phyloP scores from a whole-genome alignment of 2,888 invertebrate genomes.

The Philereme vetulata region DNA sequence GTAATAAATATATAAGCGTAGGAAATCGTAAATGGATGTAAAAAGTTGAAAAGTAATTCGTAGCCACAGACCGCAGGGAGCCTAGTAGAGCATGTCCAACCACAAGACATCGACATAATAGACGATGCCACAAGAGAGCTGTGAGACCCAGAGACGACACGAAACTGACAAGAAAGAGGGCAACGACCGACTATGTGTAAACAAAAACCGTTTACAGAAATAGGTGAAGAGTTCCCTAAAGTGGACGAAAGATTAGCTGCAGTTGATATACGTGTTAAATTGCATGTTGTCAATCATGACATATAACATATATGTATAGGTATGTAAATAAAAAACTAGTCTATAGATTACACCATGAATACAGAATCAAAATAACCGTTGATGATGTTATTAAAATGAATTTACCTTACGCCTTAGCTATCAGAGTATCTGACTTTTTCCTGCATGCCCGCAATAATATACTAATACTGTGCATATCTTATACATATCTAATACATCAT shows the following conservation, averaged over 20 bases:
- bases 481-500: too few species aligned
- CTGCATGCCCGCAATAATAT: too few species aligned
- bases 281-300: neutral
- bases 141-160: constrained; percentile 36
- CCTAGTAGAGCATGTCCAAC: constrained; percentile 49
- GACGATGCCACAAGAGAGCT: constrained; percentile 31
- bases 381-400: too few species aligned
- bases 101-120: constrained; percentile 37
- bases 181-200: constrained; percentile 49
- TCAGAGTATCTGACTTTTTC: too few species aligned
- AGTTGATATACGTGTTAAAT: constrained; percentile 1
- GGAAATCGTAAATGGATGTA: constrained; percentile 7
- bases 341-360: too few species aligned
- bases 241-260: constrained; percentile 20
- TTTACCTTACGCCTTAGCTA: too few species aligned
- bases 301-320: too few species aligned
- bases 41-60: constrained; percentile 30
- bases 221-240: constrained; percentile 32
- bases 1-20: constrained; percentile 1
- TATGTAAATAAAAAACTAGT: too few species aligned
- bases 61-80: constrained; percentile 44
- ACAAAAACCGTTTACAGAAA: constrained; percentile 45
- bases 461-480: too few species aligned
- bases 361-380: too few species aligned
- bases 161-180: constrained; percentile 35